phyloP scores from a whole-genome alignment of 2,888 invertebrate species.

The Tribolium freemani region DNA sequence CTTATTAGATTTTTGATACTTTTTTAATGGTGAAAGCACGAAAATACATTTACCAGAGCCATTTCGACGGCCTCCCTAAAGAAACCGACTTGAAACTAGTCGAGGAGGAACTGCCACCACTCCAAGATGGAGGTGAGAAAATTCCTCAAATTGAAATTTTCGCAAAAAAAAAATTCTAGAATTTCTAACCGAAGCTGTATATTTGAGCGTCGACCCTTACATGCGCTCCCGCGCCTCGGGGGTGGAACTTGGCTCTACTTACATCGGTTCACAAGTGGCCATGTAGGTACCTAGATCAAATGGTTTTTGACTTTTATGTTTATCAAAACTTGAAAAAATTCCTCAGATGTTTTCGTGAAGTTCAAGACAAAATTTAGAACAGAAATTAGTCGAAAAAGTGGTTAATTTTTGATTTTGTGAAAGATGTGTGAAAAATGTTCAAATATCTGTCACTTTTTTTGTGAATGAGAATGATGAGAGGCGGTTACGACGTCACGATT shows the following conservation, averaged over 20 bases:
- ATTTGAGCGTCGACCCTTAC: slow-evolving; percentile 81
- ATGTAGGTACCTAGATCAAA: slow-evolving; percentile 69
- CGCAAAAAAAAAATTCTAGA: slow-evolving; percentile 61
- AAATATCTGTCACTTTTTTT: too few species aligned
- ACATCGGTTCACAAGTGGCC: slow-evolving; percentile 81
- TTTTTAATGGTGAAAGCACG: slow-evolving; percentile 68
- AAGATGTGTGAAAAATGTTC: too few species aligned
- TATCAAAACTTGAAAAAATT: too few species aligned
- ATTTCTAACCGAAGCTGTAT: slow-evolving; percentile 77
- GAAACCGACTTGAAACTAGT: slow-evolving; percentile 75
- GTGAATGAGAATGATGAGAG: too few species aligned
- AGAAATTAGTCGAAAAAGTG: too few species aligned
- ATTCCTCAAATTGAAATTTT: background rate
- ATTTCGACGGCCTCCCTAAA: slow-evolving; percentile 78
- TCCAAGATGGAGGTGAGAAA: slow-evolving; percentile 72
- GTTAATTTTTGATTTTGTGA: too few species aligned
- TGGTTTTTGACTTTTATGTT: too few species aligned
- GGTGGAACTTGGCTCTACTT: slow-evolving; percentile 73
- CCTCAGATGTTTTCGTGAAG: too few species aligned
- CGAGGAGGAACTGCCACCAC: slow-evolving; percentile 76
- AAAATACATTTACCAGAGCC: slow-evolving; percentile 76
- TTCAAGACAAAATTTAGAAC: too few species aligned
- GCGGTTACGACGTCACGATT: too few species aligned
- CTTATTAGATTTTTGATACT: too few species aligned
- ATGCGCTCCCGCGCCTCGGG: slow-evolving; percentile 74